Percentiles rank a stretch among this genome's conserved stretches.
Conservation (phyloP, 2,797 vertebrate genomes). For the Lithobates pipiens region DNA sequence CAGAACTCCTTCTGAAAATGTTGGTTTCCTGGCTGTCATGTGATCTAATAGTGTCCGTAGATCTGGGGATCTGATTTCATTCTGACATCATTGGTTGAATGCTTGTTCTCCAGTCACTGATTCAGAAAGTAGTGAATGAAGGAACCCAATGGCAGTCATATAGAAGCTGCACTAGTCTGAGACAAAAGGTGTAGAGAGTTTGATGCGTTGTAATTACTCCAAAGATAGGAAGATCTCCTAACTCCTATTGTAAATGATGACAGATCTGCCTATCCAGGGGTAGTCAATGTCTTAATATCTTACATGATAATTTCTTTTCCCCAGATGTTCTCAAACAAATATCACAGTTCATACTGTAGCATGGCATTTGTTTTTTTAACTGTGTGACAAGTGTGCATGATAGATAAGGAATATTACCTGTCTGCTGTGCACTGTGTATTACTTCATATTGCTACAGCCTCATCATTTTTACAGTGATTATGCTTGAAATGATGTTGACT, state of each 20-base stretch:
- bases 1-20: not conserved
- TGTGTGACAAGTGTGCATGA: slow-evolving; percentile 37
- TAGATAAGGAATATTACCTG: slow-evolving; percentile 62
- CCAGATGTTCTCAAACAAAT: slow-evolving; percentile 11
- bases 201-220: not conserved
- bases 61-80: no score
- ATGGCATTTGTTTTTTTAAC: slow-evolving; percentile 41
- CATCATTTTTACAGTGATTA: slow-evolving; percentile 66
- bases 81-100: no score
- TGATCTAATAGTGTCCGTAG: no score
- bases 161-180: no score
- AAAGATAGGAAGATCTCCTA: not conserved
- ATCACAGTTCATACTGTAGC: slow-evolving; percentile 10
- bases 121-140: no score
- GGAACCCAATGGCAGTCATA: no score
- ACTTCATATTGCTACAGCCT: slow-evolving; percentile 59
- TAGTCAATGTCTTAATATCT: not conserved
- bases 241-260: not conserved
- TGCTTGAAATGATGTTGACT: slow-evolving; percentile 71
- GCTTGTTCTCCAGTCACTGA: no score
- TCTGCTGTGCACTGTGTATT: slow-evolving; percentile 60
- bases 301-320: slow-evolving; percentile 1
- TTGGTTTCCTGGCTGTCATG: no score
- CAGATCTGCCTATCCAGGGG: not conserved
- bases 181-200: not conserved